Percentiles rank a stretch among this genome's conserved stretches.
These are phyloP conservation scores for Netelia inedita DNA, from an alignment of 2,888 invertebrate species.

Conservation along the genomic window DNA sequence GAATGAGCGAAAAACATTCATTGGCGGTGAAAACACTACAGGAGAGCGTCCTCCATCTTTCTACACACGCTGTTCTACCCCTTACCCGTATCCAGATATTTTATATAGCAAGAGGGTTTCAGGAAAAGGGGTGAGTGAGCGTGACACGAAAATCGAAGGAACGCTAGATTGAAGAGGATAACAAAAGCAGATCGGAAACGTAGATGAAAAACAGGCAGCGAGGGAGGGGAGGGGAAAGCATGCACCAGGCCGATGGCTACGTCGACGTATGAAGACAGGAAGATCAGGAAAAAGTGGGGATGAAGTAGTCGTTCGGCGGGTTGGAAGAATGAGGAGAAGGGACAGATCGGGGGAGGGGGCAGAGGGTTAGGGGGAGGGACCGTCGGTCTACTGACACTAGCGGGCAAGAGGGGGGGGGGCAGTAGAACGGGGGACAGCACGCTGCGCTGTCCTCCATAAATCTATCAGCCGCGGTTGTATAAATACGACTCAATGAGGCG, in stretches of 20 bases:
- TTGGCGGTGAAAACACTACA: conserved; percentile 20
- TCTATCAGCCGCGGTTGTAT: conserved; percentile 85
- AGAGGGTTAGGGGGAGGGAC: conserved; percentile 64
- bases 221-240: conserved; percentile 34
- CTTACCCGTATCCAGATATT: not conserved
- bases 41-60: conserved; percentile 50
- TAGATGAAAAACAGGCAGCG: conserved; percentile 49
- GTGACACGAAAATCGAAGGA: conserved; percentile 52
- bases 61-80: not conserved
- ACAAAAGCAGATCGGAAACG: conserved; percentile 44
- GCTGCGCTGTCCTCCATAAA: conserved; percentile 85
- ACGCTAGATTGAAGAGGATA: conserved; percentile 14
- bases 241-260: conserved; percentile 44
- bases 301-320: conserved; percentile 68
- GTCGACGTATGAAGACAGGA: conserved; percentile 69
- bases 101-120: not conserved
- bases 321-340: conserved; percentile 55
- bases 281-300: conserved; percentile 69
- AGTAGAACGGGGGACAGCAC: conserved; percentile 81
- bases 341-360: conserved; percentile 54
- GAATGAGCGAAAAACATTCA: not conserved
- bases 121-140: conserved; percentile 3
- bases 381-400: conserved; percentile 53
- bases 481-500: conserved; percentile 85
- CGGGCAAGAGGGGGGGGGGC: conserved; percentile 67